Base-by-base conservation (phyloP, 35 echinoderm and acorn worm species). In the Apostichopus parvimensis region DNA sequence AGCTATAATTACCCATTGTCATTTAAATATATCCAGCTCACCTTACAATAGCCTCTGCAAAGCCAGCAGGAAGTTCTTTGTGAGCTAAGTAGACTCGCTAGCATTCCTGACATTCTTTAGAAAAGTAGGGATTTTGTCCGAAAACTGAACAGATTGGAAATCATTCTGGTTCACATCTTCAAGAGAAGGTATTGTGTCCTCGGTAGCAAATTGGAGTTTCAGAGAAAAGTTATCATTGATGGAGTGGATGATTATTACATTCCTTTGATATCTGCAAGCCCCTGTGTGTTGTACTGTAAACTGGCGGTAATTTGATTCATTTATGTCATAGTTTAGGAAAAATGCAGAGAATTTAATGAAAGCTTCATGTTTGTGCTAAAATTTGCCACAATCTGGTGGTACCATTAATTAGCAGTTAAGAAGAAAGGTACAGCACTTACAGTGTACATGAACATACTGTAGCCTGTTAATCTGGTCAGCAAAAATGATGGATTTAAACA, bases 51-150 rank as follows among this genome's bases (percentile, higher is more conserved):
- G 79, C 5, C 55, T 53, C 10, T 13, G 52, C 12, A 82, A 56
- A n/a, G 45, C 55, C 55, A 14, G 11, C 79, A 17, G 79, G 79
- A 82, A 82, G 55, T 12, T 14, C 52, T 82, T 14, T 15, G 45
- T 15, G 34, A 6, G 18, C 55, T 18, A 53, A 53, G 79, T 54
- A 82, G 34, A 82, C 45, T 17, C 0, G 52, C 79, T 55, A 18
- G 18, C 79, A 82, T 82, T 82, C 53, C 55, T 82, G 25, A 56
- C 79, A 82, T 82, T 82, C 55, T 82, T 56, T 53, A 82, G 34
- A 82, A 54, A 82, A n/a, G 18, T 17, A 9, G 45, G 79, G n/a
- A 22, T 18, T n/a, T 56, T 55, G 25, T 13, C 55, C 79, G 3
- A 82, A 45, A 45, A 45, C 34, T 45, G 34, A 45, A 45, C 34